These are phyloP conservation scores for Addax nasomaculatus DNA, from an alignment of 2,113 vertebrate species.

Conservation along the genomic window DNA sequence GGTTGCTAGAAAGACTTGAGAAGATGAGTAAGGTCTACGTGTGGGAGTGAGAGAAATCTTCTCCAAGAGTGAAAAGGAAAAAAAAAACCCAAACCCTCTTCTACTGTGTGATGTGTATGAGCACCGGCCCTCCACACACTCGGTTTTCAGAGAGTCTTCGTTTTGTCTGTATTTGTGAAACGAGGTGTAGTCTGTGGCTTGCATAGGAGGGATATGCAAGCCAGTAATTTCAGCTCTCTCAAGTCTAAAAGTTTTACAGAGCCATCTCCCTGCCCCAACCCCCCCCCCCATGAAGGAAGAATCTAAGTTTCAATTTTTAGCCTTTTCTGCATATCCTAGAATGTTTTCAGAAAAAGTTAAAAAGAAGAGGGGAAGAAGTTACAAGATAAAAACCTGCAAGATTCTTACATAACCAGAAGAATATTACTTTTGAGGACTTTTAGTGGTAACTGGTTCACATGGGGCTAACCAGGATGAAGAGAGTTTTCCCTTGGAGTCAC, in stretches of 20 bases:
- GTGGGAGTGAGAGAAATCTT: background rate
- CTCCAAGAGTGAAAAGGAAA: background rate
- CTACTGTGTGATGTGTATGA: accelerated
- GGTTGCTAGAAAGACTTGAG: background rate
- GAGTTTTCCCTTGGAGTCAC: background rate
- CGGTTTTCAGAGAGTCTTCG: background rate
- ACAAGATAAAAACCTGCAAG: background rate
- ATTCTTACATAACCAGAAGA: background rate
- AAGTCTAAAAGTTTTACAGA: background rate
- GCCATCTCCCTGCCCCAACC: background rate
- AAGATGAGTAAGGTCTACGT: background rate
- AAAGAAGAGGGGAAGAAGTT: background rate
- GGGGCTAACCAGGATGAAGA: background rate
- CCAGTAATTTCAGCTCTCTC: background rate
- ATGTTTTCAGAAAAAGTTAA: background rate
- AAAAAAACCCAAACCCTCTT: background rate
- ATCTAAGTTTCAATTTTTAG: background rate
- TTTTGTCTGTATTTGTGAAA: background rate
- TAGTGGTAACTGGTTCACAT: background rate
- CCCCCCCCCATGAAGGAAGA: background rate
- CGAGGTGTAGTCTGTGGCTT: no score
- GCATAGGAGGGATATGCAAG: background rate
- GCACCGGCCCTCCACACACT: background rate
- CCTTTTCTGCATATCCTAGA: background rate
- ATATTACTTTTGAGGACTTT: background rate